A percentile compares a stretch with the other conserved stretches of the same genome.
Conservation (phyloP, 2,888 invertebrate genomes). For the Trichogramma dendrolimi region DNA sequence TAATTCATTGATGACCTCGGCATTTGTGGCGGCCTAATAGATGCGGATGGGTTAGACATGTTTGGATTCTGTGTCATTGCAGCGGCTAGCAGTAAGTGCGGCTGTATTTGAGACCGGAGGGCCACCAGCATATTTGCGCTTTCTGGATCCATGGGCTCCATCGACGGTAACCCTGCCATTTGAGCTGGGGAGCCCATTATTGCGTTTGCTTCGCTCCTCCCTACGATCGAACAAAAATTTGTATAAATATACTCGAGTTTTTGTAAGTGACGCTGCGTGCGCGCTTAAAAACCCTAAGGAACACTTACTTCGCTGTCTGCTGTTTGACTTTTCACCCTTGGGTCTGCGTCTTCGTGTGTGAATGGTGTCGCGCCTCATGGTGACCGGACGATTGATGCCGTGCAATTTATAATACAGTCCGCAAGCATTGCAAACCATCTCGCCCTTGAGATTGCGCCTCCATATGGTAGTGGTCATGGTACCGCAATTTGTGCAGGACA, state of each 20-base stretch:
- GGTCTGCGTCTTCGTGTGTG: slow-evolving; percentile 89
- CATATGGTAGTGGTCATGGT: slow-evolving; percentile 97
- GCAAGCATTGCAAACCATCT: slow-evolving; percentile 99
- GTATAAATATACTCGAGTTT: too few species aligned
- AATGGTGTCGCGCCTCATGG: slow-evolving; percentile 95
- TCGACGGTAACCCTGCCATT: slow-evolving; percentile 18
- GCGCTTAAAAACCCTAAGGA: neutral
- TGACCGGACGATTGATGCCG: slow-evolving; percentile 85
- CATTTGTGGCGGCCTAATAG: slow-evolving; percentile 28
- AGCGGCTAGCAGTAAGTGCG: slow-evolving; percentile 65
- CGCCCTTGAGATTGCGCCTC: slow-evolving; percentile 92
- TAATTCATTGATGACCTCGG: too few species aligned
- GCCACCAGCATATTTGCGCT: slow-evolving; percentile 69
- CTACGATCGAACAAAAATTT: too few species aligned
- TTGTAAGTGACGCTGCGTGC: neutral
- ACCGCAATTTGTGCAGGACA: slow-evolving; percentile 93
- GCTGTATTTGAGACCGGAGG: slow-evolving; percentile 66
- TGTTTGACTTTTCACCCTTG: slow-evolving; percentile 59
- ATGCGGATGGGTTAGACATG: too few species aligned
- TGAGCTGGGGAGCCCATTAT: neutral
- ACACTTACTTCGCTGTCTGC: slow-evolving; percentile 48
- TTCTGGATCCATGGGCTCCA: slow-evolving; percentile 51
- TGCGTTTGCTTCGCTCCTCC: too few species aligned
- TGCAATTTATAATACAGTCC: slow-evolving; percentile 97
- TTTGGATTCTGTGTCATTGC: slow-evolving; percentile 51